Evolutionary conservation across 2,797 vertebrate species (phyloP), one percentile per base, ranked within the genome.

Genomic region (Lutjanus campechanus): DNA sequence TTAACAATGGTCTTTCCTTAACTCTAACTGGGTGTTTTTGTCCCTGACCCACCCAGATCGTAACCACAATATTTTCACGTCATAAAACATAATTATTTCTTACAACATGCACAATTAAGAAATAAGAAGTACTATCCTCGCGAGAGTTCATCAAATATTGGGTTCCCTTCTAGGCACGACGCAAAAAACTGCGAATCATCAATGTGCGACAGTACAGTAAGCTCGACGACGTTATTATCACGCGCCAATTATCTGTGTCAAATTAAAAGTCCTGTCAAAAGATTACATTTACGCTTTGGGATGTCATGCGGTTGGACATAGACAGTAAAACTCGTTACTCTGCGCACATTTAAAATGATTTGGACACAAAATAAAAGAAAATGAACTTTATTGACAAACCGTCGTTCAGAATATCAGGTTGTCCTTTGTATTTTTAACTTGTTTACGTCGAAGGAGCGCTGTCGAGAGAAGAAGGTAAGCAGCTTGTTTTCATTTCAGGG

Each of bases 231-330:
- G 91, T 58, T 0, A 19, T 36, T 22, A 69, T 15, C 0, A 10
- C 2, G 87, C 90, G 93, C 13, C 92, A 46, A 40, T 43, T 64
- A 40, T 86, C 73, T 66, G 83, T 94, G 88, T 92, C 91, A 92
- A 94, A 94, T 92, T 93, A 93, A 93, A 92, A 92, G 88, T 88
- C 87, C 78, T 61, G 63, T 76, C 56, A 62, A 50, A 54, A 40
- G 20, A 50, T 5, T 22, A 22, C 2, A 20, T 62, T 66, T 55
- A 56, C 13, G 5, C 11, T 41, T 19, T 6, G 8, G 12, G 15
- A 1, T 20, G 59, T 59, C 46, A 1, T 7, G 11, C 6, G 1
- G 11, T n/a, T 66, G 1, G 17, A 16, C 16, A 1, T 11, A 11
- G 3, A 8, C 29, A 10, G 58, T 16, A 20, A 63, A 56, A 54